A percentile compares a stretch with the other conserved stretches of the same genome.
phyloP scores from a whole-genome alignment of 2,797 vertebrate genomes.

The Rhodeus uyekii region DNA sequence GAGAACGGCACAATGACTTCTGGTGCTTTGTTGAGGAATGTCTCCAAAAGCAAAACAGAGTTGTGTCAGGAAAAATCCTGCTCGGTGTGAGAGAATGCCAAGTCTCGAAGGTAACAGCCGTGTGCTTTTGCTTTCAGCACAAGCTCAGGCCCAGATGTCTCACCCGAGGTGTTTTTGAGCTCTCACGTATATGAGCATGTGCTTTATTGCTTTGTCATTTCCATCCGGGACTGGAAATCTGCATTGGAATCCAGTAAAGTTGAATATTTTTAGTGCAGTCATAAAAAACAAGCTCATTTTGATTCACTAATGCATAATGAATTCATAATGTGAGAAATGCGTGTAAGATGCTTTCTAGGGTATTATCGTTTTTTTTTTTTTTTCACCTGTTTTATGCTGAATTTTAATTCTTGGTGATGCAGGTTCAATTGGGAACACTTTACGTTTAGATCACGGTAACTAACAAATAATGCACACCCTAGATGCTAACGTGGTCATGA shows the following conservation, averaged over 20 bases:
- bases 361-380: neutral
- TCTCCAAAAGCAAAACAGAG: slow-evolving; percentile 4
- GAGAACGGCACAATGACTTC: neutral
- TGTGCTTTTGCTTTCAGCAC: neutral
- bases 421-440: neutral
- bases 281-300: slow-evolving; percentile 40
- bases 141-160: slow-evolving; percentile 6
- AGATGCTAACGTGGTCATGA: too few relatives aligned
- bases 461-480: too few relatives aligned
- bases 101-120: slow-evolving; percentile 11
- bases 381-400: neutral
- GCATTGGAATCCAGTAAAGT: slow-evolving; percentile 1
- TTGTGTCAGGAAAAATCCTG: slow-evolving; percentile 16
- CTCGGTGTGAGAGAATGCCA: neutral
- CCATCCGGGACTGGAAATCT: slow-evolving; percentile 15
- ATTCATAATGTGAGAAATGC: slow-evolving; percentile 4
- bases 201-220: neutral
- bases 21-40: slow-evolving; percentile 4
- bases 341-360: neutral
- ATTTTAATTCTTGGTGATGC: neutral
- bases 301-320: slow-evolving; percentile 10
- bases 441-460: too few relatives aligned
- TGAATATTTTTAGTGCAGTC: slow-evolving; percentile 25
- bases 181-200: neutral
- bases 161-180: neutral